Conservation (phyloP, 2,888 invertebrate genomes). For the Oscheius sp. region DNA sequence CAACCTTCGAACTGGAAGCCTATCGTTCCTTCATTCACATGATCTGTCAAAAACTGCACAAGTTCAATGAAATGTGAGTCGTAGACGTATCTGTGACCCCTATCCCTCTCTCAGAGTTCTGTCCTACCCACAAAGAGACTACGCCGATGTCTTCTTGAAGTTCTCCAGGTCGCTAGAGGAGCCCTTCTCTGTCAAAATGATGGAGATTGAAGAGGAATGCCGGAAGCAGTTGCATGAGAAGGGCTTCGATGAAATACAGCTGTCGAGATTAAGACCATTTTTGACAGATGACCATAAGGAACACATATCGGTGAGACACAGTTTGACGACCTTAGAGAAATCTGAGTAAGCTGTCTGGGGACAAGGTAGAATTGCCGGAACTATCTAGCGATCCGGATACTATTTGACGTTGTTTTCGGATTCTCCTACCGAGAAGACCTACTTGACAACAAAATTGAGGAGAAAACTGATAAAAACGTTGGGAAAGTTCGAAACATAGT, state of each 20-base stretch:
- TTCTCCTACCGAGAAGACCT: no score
- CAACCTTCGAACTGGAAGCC: slow-evolving; percentile 32
- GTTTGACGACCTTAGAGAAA: background rate
- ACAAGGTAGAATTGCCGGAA: no score
- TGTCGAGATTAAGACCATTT: slow-evolving; percentile 46
- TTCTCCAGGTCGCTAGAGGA: slow-evolving; percentile 59
- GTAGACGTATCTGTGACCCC: no score
- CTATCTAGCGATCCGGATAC: no score
- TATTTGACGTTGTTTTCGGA: no score
- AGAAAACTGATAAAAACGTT: no score
- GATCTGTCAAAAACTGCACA: background rate
- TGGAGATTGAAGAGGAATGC: slow-evolving; percentile 61
- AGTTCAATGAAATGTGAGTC: slow-evolving; percentile 32
- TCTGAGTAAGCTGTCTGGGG: background rate
- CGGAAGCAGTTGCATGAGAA: slow-evolving; percentile 51
- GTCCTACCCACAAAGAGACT: slow-evolving; percentile 57
- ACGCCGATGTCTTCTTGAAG: slow-evolving; percentile 61
- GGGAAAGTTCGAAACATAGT: no score
- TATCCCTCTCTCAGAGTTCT: slow-evolving; percentile 32
- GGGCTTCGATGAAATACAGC: slow-evolving; percentile 51
- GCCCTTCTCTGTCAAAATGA: slow-evolving; percentile 48
- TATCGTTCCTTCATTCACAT: slow-evolving; percentile 21
- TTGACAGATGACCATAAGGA: slow-evolving; percentile 59
- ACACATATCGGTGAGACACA: slow-evolving; percentile 53
- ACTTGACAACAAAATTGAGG: no score